Percentiles rank a stretch among this genome's conserved stretches.
Conservation (phyloP, 1,140 invertebrate genomes). For the Agrypnia vestita region DNA sequence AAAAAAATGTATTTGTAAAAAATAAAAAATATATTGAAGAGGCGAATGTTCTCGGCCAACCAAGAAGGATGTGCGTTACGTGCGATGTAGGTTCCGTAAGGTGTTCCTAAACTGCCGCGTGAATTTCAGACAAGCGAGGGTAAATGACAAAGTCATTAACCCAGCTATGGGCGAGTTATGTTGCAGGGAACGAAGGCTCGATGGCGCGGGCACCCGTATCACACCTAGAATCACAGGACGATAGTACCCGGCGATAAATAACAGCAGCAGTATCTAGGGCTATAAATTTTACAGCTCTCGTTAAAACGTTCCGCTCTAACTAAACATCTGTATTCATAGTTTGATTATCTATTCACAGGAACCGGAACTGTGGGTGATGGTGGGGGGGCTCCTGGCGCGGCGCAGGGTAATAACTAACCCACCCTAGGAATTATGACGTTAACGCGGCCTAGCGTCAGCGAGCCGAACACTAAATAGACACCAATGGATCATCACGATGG, state of each 20-base stretch:
- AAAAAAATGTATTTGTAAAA: too few species aligned
- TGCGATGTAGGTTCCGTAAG: too few species aligned
- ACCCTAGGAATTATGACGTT: constrained; percentile 13
- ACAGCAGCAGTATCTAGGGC: constrained; percentile 48
- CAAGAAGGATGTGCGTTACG: too few species aligned
- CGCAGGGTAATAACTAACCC: constrained; percentile 18
- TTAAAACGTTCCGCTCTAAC: constrained; percentile 51
- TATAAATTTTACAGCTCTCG: constrained; percentile 57
- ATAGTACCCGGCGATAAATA: constrained; percentile 54
- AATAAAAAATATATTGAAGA: too few species aligned
- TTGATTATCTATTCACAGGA: constrained; percentile 58
- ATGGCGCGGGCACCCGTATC: constrained; percentile 15
- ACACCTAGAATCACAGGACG: constrained; percentile 41
- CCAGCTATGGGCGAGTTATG: too few species aligned
- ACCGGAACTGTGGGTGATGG: background rate
- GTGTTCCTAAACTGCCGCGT: too few species aligned
- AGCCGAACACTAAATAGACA: background rate
- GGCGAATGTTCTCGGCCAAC: too few species aligned
- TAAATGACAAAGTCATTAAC: too few species aligned
- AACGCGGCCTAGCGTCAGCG: background rate
- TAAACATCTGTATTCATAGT: constrained; percentile 60
- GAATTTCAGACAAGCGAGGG: too few species aligned
- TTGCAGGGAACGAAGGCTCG: too few species aligned
- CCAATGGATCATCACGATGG: background rate
- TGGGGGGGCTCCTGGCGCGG: background rate